Evolutionary conservation across 2,113 vertebrate species (phyloP), one percentile per base, ranked within the genome.

Genomic region (Epinephelus fuscoguttatus): DNA sequence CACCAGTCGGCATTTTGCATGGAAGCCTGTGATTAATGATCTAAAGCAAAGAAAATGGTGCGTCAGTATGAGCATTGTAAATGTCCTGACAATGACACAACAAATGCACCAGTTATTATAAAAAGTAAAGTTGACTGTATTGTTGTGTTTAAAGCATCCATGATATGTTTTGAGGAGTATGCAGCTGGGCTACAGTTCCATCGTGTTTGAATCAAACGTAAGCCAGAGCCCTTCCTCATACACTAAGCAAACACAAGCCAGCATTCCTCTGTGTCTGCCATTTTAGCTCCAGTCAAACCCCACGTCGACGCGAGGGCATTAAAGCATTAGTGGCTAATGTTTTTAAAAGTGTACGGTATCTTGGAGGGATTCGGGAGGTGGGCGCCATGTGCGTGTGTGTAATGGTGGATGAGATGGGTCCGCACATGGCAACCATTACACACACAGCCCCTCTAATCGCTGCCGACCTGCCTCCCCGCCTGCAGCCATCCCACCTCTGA

Each of bases 391-490:
- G 85, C 91, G 89, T 89, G 92, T 90, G 93, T 93, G 91, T 94
- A 95, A 95, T 86, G 91, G 91, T 88, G 93, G 90, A 91, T 94
- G 90, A 92, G 92, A 93, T 92, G 88, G 86, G 80, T 69, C 89
- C 56, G 89, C 96, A 96, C 94, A 96, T 96, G 95, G 96, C 95
- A 96, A 94, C 95, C 91, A 96, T 96, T 96, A 96, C 90, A 87
- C 89, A 88, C 87, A 94, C 88, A 94, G 93, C 91, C 93, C 91
- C 92, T 95, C 92, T 96, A 96, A 96, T 95, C 92, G 94, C 89
- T 93, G 91, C 93, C 90, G 93, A 94, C 91, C 94, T 94, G 93
- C 93, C 93, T 92, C 86, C 89, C 89, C 42, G 95, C 94, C 94
- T 94, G 93, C 89, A 94, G 94, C 92, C 90, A 94, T 93, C 93